Evolutionary conservation across 2,797 vertebrate genomes (phyloP), one percentile per base, ranked within the genome.

Genomic region (Nannoperca obscura): DNA sequence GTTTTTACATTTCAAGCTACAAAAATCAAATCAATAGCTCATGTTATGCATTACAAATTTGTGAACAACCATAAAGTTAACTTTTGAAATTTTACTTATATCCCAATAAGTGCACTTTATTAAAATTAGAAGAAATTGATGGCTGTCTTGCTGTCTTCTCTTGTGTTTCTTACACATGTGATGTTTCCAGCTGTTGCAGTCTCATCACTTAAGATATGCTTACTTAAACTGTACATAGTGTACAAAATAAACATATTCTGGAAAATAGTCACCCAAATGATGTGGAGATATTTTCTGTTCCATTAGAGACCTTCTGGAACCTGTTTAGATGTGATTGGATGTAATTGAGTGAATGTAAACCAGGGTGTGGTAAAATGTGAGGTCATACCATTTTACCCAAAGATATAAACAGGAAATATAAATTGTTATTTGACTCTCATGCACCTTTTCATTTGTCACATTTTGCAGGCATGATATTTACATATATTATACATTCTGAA

Each of bases 21-120:
- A 74, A 58, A 62, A 64, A 42, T 24, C 36, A 67, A 78, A 44
- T 62, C 49, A 61, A 50, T 24, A 52, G 67, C 62, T 60, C n/a
- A 71, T 58, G 54, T 36, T 32, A 58, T 71, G 34, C 27, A 74
- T 76, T 71, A 76, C 30, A 30, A 42, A 67, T 63, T 1, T 6
- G 20, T 40, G 9, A 55, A 34, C 40, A 50, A 36, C 24, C 38
- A 58, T 44, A 12, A 38, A 46, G 24, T 50, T 7, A 82, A 53
- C 36, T 64, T 57, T 36, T 32, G 2, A 36, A 40, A 27, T 49
- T 60, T 34, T 11, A 3, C 1, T 46, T n/a, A 8, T 49, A 15
- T 46, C 3, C 14, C 27, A 58, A 47, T 6, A 38, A 27, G 42
- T 10, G 15, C 13, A 27, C 22, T 8, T 57, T 0, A 57, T 44